Conservation (phyloP, 2,113 vertebrate genomes). For the Scortum barcoo region DNA sequence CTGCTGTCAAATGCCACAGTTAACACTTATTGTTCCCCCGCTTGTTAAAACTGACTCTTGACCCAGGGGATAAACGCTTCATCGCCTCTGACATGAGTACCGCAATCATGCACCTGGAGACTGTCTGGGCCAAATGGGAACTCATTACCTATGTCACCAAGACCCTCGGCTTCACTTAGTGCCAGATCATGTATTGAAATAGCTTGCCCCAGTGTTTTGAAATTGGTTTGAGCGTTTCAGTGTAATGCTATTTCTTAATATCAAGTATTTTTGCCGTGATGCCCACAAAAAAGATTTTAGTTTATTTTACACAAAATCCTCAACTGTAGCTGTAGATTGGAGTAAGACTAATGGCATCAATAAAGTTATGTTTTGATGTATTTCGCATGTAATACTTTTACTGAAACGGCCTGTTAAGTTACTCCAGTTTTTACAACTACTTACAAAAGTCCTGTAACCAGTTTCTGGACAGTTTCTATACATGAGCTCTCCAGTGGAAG, state of each 20-base stretch:
- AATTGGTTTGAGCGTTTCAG: conserved; percentile 8
- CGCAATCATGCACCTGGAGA: conserved; percentile 67
- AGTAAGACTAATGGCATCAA: not conserved
- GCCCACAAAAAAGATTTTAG: not conserved
- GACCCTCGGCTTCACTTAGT: conserved; percentile 50
- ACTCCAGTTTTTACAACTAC: not conserved
- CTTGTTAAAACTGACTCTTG: conserved; percentile 60
- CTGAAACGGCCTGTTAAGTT: not conserved
- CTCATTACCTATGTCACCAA: conserved; percentile 77
- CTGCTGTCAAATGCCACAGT: conserved; percentile 47
- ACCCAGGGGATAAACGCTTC: conserved; percentile 67
- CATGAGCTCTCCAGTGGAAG: not conserved
- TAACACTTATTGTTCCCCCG: conserved; percentile 38
- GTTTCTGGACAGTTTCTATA: not conserved
- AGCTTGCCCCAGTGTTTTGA: conserved; percentile 18
- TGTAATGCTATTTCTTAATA: not conserved
- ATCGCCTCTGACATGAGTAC: conserved; percentile 54
- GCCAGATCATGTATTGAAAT: conserved; percentile 25
- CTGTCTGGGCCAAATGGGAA: conserved; percentile 59
- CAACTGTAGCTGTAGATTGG: not conserved
- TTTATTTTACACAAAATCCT: not conserved
- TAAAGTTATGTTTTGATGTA: not conserved
- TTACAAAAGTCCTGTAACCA: not conserved
- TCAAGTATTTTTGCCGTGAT: too few relatives aligned
- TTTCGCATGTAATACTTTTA: too few relatives aligned